These are phyloP conservation scores for Numida meleagris DNA, from an alignment of 2,113 vertebrate genomes.

Conservation along the genomic window DNA sequence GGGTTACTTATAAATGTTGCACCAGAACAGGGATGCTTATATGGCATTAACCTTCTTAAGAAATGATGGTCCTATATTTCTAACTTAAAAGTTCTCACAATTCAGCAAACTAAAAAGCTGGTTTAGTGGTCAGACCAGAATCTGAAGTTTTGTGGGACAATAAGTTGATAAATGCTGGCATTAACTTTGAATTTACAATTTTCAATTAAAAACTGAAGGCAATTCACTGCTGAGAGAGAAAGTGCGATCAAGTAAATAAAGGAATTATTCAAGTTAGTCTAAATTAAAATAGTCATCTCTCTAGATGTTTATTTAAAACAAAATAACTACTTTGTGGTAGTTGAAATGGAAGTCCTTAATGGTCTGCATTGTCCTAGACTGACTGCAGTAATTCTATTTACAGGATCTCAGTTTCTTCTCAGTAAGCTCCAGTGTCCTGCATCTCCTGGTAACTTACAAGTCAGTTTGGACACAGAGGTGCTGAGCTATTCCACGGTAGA, in stretches of 20 bases:
- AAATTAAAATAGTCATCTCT: neutral
- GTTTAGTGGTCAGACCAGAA: neutral
- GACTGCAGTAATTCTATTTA: neutral
- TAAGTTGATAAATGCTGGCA: too few species aligned
- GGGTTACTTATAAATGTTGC: neutral
- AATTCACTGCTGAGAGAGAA: neutral
- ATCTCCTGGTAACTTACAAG: too few species aligned
- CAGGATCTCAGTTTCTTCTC: too few species aligned
- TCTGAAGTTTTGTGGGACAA: neutral
- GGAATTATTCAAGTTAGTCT: neutral
- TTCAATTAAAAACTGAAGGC: neutral
- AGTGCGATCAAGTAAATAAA: neutral
- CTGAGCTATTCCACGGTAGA: too few species aligned
- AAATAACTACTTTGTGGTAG: neutral
- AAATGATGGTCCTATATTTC: neutral
- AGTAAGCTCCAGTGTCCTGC: too few species aligned
- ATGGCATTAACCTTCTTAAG: neutral
- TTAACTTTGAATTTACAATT: neutral
- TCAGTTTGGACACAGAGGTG: too few species aligned
- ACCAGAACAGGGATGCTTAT: neutral
- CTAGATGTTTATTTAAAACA: neutral
- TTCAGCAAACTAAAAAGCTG: neutral
- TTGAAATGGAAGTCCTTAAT: neutral
- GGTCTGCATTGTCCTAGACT: neutral
- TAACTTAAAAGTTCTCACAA: neutral